Evolutionary conservation across 2,888 invertebrate species (phyloP).

Genomic region (Prosopocoilus inquinatus): DNA sequence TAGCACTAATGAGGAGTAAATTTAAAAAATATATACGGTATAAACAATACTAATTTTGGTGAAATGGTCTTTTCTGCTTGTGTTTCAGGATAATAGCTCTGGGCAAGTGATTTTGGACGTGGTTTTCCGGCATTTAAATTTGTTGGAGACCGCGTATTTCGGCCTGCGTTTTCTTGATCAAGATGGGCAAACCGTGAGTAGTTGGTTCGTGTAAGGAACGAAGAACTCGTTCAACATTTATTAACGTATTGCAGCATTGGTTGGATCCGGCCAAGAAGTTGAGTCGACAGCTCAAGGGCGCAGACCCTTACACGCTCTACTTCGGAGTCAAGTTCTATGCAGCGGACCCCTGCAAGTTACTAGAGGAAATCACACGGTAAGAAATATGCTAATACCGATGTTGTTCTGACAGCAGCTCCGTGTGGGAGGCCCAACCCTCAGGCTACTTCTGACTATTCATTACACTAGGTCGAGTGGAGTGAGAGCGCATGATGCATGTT

Average conservation of each 20-base stretch:
- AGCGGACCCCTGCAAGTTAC: conserved; percentile 92
- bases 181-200: conserved; percentile 88
- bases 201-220: background rate
- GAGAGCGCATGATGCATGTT: conserved; percentile 19
- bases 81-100: conserved; percentile 80
- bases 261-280: conserved; percentile 87
- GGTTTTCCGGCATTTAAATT: conserved; percentile 88
- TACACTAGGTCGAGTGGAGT: conserved; percentile 23
- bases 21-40: too few species aligned
- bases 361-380: conserved; percentile 94
- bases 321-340: conserved; percentile 98
- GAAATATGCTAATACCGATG: conserved; percentile 32
- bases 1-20: too few species aligned
- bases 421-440: conserved; percentile 28
- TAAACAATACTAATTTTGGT: too few species aligned
- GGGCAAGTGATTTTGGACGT: conserved; percentile 91
- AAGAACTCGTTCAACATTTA: background rate
- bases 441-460: conserved; percentile 28
- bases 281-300: conserved; percentile 78
- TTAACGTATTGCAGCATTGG: conserved; percentile 74
- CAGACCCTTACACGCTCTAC: conserved; percentile 76
- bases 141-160: conserved; percentile 94
- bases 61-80: conserved; percentile 27
- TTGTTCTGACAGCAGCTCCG: conserved; percentile 26
- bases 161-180: conserved; percentile 90